phyloP scores from a whole-genome alignment of 2,888 invertebrate species.

The Acleris literana region DNA sequence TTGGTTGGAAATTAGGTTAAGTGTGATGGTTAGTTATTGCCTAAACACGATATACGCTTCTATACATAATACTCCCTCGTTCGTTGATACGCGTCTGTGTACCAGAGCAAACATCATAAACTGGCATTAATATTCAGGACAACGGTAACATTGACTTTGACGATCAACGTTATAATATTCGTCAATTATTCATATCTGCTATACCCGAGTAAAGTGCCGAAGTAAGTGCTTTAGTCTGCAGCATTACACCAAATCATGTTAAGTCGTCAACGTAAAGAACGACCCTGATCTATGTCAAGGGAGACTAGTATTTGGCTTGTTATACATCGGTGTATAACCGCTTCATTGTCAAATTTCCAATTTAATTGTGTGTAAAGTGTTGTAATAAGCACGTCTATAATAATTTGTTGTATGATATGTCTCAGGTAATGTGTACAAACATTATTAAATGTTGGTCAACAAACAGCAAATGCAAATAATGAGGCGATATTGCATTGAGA shows the following conservation, averaged over 20 bases:
- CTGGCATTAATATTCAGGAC: constrained; percentile 27
- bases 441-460: no score
- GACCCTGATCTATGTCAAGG: no score
- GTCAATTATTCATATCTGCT: constrained; percentile 31
- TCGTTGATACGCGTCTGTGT: constrained; percentile 2
- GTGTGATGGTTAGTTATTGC: not conserved
- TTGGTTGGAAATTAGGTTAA: not conserved
- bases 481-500: no score
- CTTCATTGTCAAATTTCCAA: no score
- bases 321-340: no score
- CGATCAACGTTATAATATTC: constrained; percentile 33
- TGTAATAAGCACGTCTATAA: no score
- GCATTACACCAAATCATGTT: not conserved
- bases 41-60: not conserved
- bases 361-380: no score
- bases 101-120: constrained; percentile 27
- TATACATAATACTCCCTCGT: constrained; percentile 4
- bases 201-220: constrained; percentile 23
- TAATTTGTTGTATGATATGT: no score
- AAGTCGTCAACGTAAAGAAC: not conserved
- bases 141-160: constrained; percentile 31
- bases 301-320: no score
- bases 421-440: no score
- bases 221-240: constrained; percentile 14
- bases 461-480: no score